Evolutionary conservation across 1,140 invertebrate species (phyloP).

Genomic region (Drosophila mauritiana): DNA sequence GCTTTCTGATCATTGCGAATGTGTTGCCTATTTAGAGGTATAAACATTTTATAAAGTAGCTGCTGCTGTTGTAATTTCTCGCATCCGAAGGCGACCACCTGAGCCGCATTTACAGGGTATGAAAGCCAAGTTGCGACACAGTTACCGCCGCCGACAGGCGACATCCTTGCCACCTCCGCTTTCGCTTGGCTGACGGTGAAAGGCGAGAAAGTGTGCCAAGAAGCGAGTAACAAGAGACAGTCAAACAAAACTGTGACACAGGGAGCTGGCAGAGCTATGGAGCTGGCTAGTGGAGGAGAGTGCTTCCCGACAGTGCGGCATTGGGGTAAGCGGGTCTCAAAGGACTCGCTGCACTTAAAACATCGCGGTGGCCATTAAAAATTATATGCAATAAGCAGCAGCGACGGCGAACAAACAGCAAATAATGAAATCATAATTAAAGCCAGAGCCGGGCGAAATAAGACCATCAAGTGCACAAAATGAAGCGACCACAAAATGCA

Average conservation of each 20-base stretch:
- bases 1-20: neutral
- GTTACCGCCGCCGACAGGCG: conserved; percentile 31
- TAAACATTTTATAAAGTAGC: no score
- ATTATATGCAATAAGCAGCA: conserved; percentile 55
- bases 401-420: conserved; percentile 50
- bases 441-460: conserved; percentile 31
- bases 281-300: neutral
- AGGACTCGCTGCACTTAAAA: conserved; percentile 62
- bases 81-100: no score
- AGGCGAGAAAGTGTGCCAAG: conserved; percentile 58
- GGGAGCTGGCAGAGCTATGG: neutral
- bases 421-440: conserved; percentile 80
- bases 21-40: neutral
- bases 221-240: conserved; percentile 48
- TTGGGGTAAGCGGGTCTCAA: conserved; percentile 35
- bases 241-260: conserved; percentile 31
- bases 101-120: conserved; percentile 14
- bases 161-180: conserved; percentile 32
- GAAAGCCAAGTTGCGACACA: conserved; percentile 20
- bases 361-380: conserved; percentile 71
- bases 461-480: conserved; percentile 65
- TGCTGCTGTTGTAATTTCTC: no score
- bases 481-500: conserved; percentile 74
- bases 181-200: conserved; percentile 59
- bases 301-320: neutral